Evolutionary conservation across 2,888 invertebrate species (phyloP).

Genomic region (Aleiodes leptofemur): DNA sequence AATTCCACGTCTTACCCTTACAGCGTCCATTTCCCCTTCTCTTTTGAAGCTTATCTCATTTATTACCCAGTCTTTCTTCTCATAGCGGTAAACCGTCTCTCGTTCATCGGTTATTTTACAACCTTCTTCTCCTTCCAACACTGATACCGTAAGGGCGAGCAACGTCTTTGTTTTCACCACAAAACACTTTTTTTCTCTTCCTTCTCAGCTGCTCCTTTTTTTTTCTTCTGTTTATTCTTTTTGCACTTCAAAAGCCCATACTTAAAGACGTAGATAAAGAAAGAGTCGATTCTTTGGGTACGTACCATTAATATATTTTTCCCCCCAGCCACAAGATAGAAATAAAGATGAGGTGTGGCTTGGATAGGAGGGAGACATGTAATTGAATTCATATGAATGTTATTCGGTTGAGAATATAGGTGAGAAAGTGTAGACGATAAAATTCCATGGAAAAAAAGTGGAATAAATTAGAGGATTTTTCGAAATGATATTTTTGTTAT

Average conservation of each 20-base stretch:
- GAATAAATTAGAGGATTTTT: conserved; percentile 51
- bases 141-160: conserved; percentile 56
- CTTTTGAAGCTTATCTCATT: conserved; percentile 69
- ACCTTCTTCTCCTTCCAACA: conserved; percentile 65
- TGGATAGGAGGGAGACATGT: conserved; percentile 36
- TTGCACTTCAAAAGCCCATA: conserved; percentile 20
- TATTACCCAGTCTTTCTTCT: conserved; percentile 64
- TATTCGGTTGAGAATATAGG: conserved; percentile 52
- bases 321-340: conserved; percentile 22
- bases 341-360: conserved; percentile 25
- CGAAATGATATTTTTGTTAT: conserved; percentile 58
- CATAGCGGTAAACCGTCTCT: conserved; percentile 54
- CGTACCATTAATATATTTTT: conserved; percentile 40
- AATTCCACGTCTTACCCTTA: conserved; percentile 62
- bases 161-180: conserved; percentile 75
- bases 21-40: conserved; percentile 37
- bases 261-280: conserved; percentile 56
- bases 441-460: conserved; percentile 10
- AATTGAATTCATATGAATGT: conserved; percentile 52
- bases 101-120: conserved; percentile 74
- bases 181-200: conserved; percentile 51
- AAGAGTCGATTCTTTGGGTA: conserved; percentile 57
- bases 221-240: conserved; percentile 6
- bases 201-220: neutral
- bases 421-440: conserved; percentile 55